Conservation (phyloP, 2,113 vertebrate species). For the Chaetodon trifascialis region DNA sequence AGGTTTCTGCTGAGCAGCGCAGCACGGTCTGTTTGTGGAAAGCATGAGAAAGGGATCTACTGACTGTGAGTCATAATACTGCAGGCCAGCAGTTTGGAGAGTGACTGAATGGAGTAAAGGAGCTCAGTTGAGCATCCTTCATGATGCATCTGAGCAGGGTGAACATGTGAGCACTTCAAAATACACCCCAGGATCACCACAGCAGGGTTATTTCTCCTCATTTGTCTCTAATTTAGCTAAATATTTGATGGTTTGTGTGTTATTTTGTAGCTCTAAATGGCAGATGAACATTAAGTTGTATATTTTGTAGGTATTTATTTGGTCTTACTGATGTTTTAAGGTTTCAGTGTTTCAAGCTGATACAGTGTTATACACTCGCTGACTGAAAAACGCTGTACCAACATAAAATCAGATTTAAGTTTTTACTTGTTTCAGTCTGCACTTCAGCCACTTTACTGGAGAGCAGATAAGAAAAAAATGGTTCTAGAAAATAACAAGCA, state of each 20-base stretch:
- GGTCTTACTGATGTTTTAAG: not conserved
- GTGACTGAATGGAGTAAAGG: not conserved
- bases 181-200: too few relatives aligned
- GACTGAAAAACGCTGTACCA: too few relatives aligned
- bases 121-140: conserved; percentile 19
- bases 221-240: too few relatives aligned
- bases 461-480: not conserved
- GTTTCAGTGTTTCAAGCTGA: conserved; percentile 2
- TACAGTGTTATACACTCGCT: not conserved
- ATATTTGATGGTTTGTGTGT: too few relatives aligned
- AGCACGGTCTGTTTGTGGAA: too few relatives aligned
- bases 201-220: too few relatives aligned
- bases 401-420: not conserved
- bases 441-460: not conserved
- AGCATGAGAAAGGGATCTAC: too few relatives aligned
- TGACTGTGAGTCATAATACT: not conserved
- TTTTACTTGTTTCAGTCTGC: not conserved
- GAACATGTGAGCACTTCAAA: not conserved
- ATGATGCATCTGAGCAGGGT: not conserved
- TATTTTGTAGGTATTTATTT: not conserved
- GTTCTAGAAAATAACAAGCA: not conserved
- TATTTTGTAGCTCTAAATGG: not conserved
- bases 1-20: not conserved
- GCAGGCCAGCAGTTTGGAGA: conserved; percentile 22
- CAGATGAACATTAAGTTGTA: too few relatives aligned